Conservation (phyloP, 2,113 vertebrate species). For the Sebastes fasciatus region DNA sequence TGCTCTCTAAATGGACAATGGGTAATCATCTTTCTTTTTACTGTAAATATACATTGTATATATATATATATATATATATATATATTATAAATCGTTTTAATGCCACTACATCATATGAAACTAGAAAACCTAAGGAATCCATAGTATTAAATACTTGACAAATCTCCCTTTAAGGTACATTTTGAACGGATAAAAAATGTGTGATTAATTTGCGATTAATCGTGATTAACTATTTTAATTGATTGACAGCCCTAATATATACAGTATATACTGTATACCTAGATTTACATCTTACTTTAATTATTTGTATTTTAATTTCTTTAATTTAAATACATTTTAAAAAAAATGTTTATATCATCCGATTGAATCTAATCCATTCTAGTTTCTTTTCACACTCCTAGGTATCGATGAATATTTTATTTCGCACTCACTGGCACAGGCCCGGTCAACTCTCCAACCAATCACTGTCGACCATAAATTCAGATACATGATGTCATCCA, state of each 20-base stretch:
- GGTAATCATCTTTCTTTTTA: not conserved
- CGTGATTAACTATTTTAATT: too few species aligned
- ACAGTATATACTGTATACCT: not conserved
- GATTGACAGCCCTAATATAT: too few species aligned
- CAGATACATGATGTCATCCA: slow-evolving; percentile 19
- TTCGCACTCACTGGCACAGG: not conserved
- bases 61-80: too few species aligned
- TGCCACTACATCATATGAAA: too few species aligned
- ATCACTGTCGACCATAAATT: not conserved
- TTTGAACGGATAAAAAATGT: too few species aligned
- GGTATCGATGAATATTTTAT: slow-evolving; percentile 5
- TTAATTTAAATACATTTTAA: not conserved
- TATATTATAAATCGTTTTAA: not conserved
- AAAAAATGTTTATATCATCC: not conserved
- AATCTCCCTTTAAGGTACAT: too few species aligned
- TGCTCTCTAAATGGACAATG: slow-evolving; percentile 13
- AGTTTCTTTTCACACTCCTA: not conserved
- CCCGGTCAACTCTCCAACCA: not conserved
- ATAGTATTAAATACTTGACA: too few species aligned
- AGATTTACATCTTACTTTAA: not conserved
- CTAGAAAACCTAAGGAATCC: too few species aligned
- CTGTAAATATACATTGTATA: not conserved
- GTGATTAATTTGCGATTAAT: too few species aligned
- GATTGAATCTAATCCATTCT: not conserved
- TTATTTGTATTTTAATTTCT: not conserved